These are phyloP conservation scores for Drosophila tani DNA, from an alignment of 1,140 invertebrate genomes.

Conservation along the genomic window DNA sequence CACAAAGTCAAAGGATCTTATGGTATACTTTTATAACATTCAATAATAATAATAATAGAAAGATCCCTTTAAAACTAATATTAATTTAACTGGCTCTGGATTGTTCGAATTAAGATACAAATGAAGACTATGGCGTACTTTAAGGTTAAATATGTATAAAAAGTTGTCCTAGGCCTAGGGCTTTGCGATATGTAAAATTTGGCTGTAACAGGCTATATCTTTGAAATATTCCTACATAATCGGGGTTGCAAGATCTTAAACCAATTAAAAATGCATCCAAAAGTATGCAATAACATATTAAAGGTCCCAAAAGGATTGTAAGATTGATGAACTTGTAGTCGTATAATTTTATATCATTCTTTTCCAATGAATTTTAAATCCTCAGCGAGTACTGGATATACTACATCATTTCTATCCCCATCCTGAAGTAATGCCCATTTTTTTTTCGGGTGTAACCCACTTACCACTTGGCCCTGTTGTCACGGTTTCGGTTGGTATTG, in stretches of 20 bases:
- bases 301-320: background rate
- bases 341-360: background rate
- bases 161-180: too few species aligned
- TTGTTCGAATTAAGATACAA: too few species aligned
- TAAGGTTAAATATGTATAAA: too few species aligned
- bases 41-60: too few species aligned
- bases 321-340: background rate
- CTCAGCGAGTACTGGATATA: background rate
- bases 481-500: constrained; percentile 43
- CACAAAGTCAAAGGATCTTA: background rate
- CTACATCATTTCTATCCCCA: background rate
- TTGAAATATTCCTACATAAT: too few species aligned
- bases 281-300: background rate
- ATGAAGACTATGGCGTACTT: too few species aligned
- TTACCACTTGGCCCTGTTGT: constrained; percentile 82
- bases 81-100: too few species aligned
- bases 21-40: background rate
- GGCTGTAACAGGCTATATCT: too few species aligned
- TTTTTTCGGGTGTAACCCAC: constrained; percentile 15
- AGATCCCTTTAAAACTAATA: too few species aligned
- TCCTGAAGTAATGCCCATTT: background rate
- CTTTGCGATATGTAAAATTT: too few species aligned
- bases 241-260: too few species aligned
- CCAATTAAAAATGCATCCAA: background rate
- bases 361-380: background rate